Percentiles rank a stretch among this genome's conserved stretches.
These are phyloP conservation scores for Protodeltote pygarga DNA, from an alignment of 2,888 invertebrate genomes.

Conservation along the genomic window DNA sequence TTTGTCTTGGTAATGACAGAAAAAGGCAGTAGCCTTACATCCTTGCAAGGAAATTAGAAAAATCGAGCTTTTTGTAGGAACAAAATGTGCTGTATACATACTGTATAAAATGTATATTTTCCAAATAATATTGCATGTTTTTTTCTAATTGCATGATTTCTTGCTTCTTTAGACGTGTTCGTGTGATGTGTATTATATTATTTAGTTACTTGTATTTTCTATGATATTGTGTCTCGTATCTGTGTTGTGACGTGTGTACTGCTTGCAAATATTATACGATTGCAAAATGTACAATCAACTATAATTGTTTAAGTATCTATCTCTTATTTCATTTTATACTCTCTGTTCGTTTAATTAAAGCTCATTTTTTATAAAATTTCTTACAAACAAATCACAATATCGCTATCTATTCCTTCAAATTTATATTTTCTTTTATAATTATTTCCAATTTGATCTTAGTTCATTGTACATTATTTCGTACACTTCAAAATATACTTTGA, in stretches of 20 bases:
- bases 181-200: constrained; percentile 18
- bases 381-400: neutral
- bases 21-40: constrained; percentile 28
- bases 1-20: constrained; percentile 53
- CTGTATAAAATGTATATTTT: constrained; percentile 8
- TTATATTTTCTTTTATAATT: constrained; percentile 6
- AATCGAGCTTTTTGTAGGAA: constrained; percentile 42
- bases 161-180: constrained; percentile 35
- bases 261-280: neutral
- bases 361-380: neutral
- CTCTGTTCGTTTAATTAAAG: neutral
- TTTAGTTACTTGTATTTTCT: constrained; percentile 16
- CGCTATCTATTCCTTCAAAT: neutral
- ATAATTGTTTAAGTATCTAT: neutral
- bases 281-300: constrained; percentile 46
- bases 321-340: neutral
- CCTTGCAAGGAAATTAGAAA: constrained; percentile 43
- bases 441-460: constrained; percentile 21
- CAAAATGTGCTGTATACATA: constrained; percentile 23
- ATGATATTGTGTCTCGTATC: constrained; percentile 16
- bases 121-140: constrained; percentile 27
- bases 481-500: constrained; percentile 25
- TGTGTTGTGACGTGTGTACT: constrained; percentile 31
- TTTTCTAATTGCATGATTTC: constrained; percentile 32
- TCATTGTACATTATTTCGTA: constrained; percentile 43